These are phyloP conservation scores for Leptopilina syphax DNA, from an alignment of 2,888 invertebrate genomes.

Conservation along the genomic window DNA sequence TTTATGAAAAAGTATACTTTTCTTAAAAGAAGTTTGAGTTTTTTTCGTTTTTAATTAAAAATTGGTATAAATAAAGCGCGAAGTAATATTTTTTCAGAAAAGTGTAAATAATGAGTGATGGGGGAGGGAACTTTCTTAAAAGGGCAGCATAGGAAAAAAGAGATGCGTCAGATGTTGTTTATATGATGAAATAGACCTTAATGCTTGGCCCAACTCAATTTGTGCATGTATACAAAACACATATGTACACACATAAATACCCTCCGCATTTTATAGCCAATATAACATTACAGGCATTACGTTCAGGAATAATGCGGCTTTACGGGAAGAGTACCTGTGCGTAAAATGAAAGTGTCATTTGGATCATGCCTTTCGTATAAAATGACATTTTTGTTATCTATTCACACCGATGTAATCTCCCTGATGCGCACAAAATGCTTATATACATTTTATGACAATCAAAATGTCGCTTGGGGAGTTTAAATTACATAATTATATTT, in stretches of 20 bases:
- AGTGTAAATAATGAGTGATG: neutral
- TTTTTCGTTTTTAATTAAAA: too few relatives aligned
- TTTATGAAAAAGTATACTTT: too few relatives aligned
- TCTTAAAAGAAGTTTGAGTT: too few relatives aligned
- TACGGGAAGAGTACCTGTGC: slow-evolving; percentile 1
- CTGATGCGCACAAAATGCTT: too few relatives aligned
- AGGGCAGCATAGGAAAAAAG: neutral
- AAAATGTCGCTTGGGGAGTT: too few relatives aligned
- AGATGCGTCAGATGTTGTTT: neutral
- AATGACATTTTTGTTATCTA: slow-evolving; percentile 20
- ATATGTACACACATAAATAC: neutral
- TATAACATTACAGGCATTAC: slow-evolving; percentile 24
- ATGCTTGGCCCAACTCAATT: slow-evolving; percentile 14
- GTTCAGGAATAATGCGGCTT: slow-evolving; percentile 2
- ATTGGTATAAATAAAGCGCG: too few relatives aligned
- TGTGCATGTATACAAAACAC: neutral
- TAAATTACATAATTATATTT: too few relatives aligned
- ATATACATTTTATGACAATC: too few relatives aligned
- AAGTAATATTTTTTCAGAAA: too few relatives aligned
- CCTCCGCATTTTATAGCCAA: slow-evolving; percentile 12
- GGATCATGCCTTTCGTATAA: slow-evolving; percentile 14
- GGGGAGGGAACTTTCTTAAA: neutral
- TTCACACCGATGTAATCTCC: slow-evolving; percentile 1
- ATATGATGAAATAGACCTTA: slow-evolving; percentile 12
- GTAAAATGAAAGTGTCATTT: slow-evolving; percentile 27